Base-by-base conservation (phyloP, 2,113 vertebrate species). In the Eonycteris spelaea region DNA sequence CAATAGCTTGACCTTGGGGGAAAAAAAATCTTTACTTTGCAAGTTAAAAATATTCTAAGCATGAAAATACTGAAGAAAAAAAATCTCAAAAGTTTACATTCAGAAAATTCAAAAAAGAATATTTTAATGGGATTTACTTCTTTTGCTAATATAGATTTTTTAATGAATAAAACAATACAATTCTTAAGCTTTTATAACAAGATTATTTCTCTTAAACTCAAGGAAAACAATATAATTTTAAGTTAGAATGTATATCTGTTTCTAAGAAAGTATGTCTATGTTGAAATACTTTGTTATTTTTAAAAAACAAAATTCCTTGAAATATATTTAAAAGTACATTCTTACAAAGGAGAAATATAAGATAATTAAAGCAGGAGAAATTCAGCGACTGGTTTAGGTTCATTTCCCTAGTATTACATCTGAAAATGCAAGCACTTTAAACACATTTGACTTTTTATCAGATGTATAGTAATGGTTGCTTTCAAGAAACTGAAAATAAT, bases 31-130 rank as follows among this genome's bases (percentile, higher is more conserved):
- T 86, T 48, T 40, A 45, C 19, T 40, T 70, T 61, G 59, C 0
- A 86, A 78, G 8, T 90, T 96, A 57, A 53, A 90, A 86, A 33
- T 70, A 86, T 91, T 95, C 87, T 59, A 51, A 74, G 73, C 18
- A 8, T 90, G 79, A 82, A 77, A 74, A 94, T 57, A 26, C 70
- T 33, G 63, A 85, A 90, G 21, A 21, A 90, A 24, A 24, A 91
- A 71, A 86, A 53, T 2, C 15, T 24, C 19, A 19, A 84, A 68
- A 79, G 51, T 63, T 86, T 19, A 63, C 40, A 68, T 84, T 16
- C 3, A 94, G 74, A 75, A 73, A 97, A 70, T 80, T 16, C 9
- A 82, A 21, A 19, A 51, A 3, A 83, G 14, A 7, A 51, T 2
- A 24, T 83, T 80, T 78, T 59, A 55, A 19, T 48, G 2, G 3